phyloP scores from a whole-genome alignment of 2,113 vertebrate species.

The Neopipo cinnamomea region DNA sequence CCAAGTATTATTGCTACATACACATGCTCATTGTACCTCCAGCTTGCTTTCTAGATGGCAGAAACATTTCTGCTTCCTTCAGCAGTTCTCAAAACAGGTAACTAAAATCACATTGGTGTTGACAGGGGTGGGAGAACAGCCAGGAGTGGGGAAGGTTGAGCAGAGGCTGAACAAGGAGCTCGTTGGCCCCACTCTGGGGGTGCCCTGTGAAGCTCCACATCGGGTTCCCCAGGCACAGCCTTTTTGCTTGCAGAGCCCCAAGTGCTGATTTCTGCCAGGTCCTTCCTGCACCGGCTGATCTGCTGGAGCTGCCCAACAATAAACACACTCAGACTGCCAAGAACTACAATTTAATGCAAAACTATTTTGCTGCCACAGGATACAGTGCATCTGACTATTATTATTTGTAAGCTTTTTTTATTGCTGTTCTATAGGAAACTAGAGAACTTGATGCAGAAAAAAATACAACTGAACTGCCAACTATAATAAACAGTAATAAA shows the following conservation, averaged over 20 bases:
- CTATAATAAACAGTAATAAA: constrained; percentile 63
- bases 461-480: constrained; percentile 37
- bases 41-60: neutral
- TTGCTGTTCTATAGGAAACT: constrained; percentile 47
- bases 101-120: neutral
- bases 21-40: neutral
- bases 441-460: constrained; percentile 16
- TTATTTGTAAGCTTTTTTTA: constrained; percentile 50
- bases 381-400: constrained; percentile 5
- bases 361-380: constrained; percentile 26
- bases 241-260: neutral
- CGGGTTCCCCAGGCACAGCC: neutral
- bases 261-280: fast-evolving
- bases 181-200: neutral
- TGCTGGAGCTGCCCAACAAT: neutral
- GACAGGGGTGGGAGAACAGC: neutral
- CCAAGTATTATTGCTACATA: neutral
- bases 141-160: neutral
- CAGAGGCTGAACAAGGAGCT: neutral
- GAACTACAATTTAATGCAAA: neutral
- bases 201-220: neutral
- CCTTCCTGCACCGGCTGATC: neutral
- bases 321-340: neutral
- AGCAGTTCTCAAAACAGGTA: neutral
- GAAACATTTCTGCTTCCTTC: neutral